phyloP scores from a whole-genome alignment of 2,888 invertebrate genomes.

The Platycheirus albimanus region DNA sequence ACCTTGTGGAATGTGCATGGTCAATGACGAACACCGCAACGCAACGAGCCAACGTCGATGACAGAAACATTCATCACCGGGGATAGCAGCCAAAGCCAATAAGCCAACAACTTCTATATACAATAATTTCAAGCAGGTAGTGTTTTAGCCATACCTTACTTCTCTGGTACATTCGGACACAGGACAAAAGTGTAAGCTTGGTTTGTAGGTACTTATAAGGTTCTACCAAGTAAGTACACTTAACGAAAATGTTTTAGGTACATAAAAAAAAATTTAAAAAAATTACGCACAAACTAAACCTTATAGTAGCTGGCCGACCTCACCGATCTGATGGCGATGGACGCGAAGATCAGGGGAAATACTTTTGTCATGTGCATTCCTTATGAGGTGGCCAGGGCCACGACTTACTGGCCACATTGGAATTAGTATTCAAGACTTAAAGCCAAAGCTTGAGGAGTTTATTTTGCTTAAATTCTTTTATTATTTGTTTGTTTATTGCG shows the following conservation, averaged over 20 bases:
- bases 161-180: conserved; percentile 48
- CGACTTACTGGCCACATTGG: too few species aligned
- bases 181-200: conserved; percentile 58
- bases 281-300: conserved; percentile 1
- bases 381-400: conserved; percentile 71
- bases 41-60: conserved; percentile 46
- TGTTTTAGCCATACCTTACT: conserved; percentile 72
- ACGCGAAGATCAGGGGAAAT: conserved; percentile 55
- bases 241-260: conserved; percentile 63
- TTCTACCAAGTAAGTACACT: conserved; percentile 39
- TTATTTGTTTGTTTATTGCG: conserved; percentile 28
- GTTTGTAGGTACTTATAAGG: conserved; percentile 48
- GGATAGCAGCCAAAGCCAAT: conserved; percentile 46
- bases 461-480: conserved; percentile 1
- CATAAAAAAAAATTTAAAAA: conserved; percentile 40
- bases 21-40: conserved; percentile 66
- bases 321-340: conserved; percentile 13
- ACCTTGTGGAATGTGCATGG: conserved; percentile 77
- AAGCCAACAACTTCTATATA: conserved; percentile 68
- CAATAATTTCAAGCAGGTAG: too few species aligned
- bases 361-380: conserved; percentile 72
- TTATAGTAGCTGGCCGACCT: background rate
- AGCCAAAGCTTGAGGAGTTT: conserved; percentile 58
- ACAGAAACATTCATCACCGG: conserved; percentile 62
- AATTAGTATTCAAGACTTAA: conserved; percentile 68